These are phyloP conservation scores for Neomicropteryx cornuta DNA, from an alignment of 1,140 invertebrate genomes.

Conservation along the genomic window DNA sequence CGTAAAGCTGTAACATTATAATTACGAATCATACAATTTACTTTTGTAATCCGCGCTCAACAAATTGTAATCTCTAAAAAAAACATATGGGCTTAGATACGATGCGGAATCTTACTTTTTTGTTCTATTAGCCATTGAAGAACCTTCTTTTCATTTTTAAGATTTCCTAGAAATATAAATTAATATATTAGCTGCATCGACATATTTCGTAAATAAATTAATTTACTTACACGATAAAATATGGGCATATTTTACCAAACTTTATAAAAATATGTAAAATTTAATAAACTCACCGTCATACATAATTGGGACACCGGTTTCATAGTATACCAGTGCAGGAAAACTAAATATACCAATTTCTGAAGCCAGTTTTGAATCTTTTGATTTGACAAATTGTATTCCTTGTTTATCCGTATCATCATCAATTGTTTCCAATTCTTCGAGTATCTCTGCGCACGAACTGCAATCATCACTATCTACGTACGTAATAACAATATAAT, in stretches of 20 bases:
- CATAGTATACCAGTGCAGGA: constrained; percentile 83
- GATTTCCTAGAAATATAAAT: constrained; percentile 69
- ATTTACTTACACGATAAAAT: too few relatives aligned
- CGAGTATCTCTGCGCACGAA: constrained; percentile 69
- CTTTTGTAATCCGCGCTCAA: neutral
- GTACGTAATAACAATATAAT: neutral
- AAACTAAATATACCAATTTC: constrained; percentile 87
- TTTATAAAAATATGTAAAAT: too few relatives aligned
- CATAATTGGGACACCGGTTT: constrained; percentile 87
- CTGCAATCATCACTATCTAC: constrained; percentile 80
- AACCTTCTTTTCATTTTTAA: constrained; percentile 90
- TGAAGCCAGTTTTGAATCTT: constrained; percentile 77
- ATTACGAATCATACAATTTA: too few relatives aligned
- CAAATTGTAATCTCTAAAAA: constrained; percentile 15
- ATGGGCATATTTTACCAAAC: too few relatives aligned
- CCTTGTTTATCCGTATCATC: constrained; percentile 87
- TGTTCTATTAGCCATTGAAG: constrained; percentile 90
- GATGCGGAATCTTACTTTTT: constrained; percentile 74
- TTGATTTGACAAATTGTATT: constrained; percentile 90
- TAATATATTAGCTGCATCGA: constrained; percentile 1
- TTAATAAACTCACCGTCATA: constrained; percentile 72
- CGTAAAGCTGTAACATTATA: too few relatives aligned
- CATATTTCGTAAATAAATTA: too few relatives aligned
- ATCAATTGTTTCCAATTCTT: constrained; percentile 88
- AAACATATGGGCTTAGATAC: neutral